A percentile compares a stretch with the other conserved stretches of the same genome.
phyloP scores from a whole-genome alignment of 2,113 vertebrate species.

The Hyaena hyaena region DNA sequence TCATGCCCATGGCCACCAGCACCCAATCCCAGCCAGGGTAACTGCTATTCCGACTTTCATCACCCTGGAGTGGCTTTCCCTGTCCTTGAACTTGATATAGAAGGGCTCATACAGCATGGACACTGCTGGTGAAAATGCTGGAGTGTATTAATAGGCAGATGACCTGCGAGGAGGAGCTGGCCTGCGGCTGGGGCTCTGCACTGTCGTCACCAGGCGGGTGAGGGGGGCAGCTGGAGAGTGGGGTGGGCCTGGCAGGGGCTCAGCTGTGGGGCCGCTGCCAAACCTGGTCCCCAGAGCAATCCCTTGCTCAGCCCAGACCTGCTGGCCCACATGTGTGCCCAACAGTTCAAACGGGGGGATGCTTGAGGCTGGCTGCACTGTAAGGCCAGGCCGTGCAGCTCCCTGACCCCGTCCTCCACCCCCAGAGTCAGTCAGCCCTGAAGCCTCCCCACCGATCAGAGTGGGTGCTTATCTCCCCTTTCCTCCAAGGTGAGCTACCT shows the following conservation, averaged over 20 bases:
- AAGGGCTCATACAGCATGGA: rapidly evolving
- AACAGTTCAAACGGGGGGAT: rapidly evolving
- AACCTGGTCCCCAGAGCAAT: rapidly evolving
- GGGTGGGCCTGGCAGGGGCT: not conserved
- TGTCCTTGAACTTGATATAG: not conserved
- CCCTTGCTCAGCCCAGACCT: not conserved
- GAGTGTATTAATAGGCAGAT: not conserved
- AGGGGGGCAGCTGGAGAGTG: not conserved
- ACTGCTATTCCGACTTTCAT: not conserved
- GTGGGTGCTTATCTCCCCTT: not conserved
- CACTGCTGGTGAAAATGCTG: not conserved
- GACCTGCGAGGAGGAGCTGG: not conserved
- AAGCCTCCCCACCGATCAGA: not conserved
- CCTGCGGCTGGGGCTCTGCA: not conserved
- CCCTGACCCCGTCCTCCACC: too few relatives aligned
- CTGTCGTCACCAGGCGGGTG: not conserved
- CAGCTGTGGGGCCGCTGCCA: too few relatives aligned
- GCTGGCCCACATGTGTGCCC: not conserved
- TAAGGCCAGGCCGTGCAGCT: not conserved
- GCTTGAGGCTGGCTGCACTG: not conserved
- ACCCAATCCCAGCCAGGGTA: not conserved
- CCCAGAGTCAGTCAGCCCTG: not conserved
- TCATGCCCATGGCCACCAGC: rapidly evolving
- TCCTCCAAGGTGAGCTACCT: not conserved
- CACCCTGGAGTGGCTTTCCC: not conserved